Conservation (phyloP, 2,888 invertebrate genomes). For the Nasonia oneida region DNA sequence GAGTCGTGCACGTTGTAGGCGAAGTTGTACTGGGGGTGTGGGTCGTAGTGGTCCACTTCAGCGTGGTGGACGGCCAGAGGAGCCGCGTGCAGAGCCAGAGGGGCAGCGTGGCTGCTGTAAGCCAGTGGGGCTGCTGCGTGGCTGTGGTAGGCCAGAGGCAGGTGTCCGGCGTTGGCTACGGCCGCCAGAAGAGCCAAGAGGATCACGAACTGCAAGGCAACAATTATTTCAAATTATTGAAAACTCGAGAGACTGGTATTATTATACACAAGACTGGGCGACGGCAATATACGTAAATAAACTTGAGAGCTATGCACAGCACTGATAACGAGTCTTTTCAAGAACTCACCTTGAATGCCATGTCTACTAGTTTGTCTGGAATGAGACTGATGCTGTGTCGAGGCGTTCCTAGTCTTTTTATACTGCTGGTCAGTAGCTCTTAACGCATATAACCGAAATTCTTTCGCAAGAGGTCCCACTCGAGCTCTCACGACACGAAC, state of each 20-base stretch:
- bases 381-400: conserved; percentile 27
- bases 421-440: conserved; percentile 1
- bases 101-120: neutral
- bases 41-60: conserved; percentile 61
- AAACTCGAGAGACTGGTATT: too few relatives aligned
- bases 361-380: conserved; percentile 35
- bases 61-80: neutral
- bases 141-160: conserved; percentile 40
- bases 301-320: neutral
- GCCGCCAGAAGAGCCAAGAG: conserved; percentile 40
- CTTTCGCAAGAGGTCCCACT: conserved; percentile 7
- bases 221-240: neutral
- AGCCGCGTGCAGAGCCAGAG: neutral
- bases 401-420: conserved; percentile 19
- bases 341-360: conserved; percentile 53
- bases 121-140: neutral
- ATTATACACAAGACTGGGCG: too few relatives aligned
- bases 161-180: conserved; percentile 22
- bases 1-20: conserved; percentile 75
- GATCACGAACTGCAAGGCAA: conserved; percentile 61
- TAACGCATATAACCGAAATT: neutral
- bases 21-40: conserved; percentile 72
- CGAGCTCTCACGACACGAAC: neutral
- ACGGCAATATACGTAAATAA: neutral
- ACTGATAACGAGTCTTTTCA: neutral